Base-by-base conservation (phyloP, 2,888 invertebrate genomes). In the Cosmopolites sordidus region DNA sequence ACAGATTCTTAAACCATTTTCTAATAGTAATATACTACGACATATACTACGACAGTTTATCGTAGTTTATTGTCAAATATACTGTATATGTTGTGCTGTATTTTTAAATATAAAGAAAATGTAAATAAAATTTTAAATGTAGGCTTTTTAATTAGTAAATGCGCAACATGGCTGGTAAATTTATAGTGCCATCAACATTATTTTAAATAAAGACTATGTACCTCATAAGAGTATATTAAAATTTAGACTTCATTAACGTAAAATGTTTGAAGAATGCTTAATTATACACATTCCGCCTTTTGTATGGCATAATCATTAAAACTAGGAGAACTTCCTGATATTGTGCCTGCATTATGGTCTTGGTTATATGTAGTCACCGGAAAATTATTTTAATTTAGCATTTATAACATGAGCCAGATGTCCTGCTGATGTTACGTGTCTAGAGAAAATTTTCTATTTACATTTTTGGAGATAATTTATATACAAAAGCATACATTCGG, bases 281-380 rank as follows among this genome's bases (percentile, higher is more conserved):
- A 55, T 55, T 51, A 51, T 43, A 51, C 47, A 51, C 51, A 47
- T 48, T 55, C 29, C 48, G 30, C 43, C 47, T 37, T 55, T 48
- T 44, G 37, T 40, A 41, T 43, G 47, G 47, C 44, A 47, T 47
- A 38, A 44, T 43, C 18, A 51, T 55, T 55, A 55, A 48, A 51
- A 55, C 44, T 55, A 55, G 47, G 51, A 47, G 46, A 51, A 46
- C 27, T n/a, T n/a, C n/a, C n/a, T n/a, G n/a, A n/a, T n/a, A n/a
- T 42, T 42, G 18, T 18, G 6, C 2, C 18, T 12, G 16, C 8
- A 42, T 14, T 15, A 18, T 42, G 15, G 16, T n/a, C 16, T 17
- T 16, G 17, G 17, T 6, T 2, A 15, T 12, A 14, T 16, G 12
- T 33, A 37, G 33, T 44, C 44, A 33, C 30, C 14, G 44, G 48